Evolutionary conservation across 2,888 invertebrate genomes (phyloP).

Genomic region (Carpatolechia fugitivella): DNA sequence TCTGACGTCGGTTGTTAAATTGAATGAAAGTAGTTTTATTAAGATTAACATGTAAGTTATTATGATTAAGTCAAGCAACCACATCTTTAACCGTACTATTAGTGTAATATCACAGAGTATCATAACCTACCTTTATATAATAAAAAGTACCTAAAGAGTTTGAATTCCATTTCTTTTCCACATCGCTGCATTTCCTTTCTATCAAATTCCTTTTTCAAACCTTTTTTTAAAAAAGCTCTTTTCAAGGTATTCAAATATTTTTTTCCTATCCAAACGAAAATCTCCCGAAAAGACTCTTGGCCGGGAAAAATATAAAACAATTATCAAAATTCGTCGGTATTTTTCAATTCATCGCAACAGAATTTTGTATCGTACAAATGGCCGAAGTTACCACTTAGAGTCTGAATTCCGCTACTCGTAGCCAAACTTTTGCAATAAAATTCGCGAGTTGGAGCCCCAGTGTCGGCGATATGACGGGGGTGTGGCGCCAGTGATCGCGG

Average conservation of each 20-base stretch:
- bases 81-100: too few relatives aligned
- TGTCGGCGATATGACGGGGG: conserved; percentile 21
- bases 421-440: conserved; percentile 67
- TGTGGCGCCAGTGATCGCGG: conserved; percentile 21
- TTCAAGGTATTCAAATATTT: not conserved
- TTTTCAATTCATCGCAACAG: conserved; percentile 55
- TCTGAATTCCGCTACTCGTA: conserved; percentile 40
- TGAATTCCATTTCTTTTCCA: too few relatives aligned
- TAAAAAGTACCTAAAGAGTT: too few relatives aligned
- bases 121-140: too few relatives aligned
- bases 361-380: conserved; percentile 61
- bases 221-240: not conserved
- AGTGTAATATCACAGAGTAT: too few relatives aligned
- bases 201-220: too few relatives aligned
- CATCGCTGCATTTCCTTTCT: too few relatives aligned
- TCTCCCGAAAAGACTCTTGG: not conserved
- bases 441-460: not conserved
- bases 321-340: conserved; percentile 26
- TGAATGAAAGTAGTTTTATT: too few relatives aligned
- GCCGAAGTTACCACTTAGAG: conserved; percentile 48
- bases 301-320: not conserved
- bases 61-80: too few relatives aligned
- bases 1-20: too few relatives aligned
- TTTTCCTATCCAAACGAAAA: not conserved
- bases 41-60: too few relatives aligned